A percentile compares a stretch with the other conserved stretches of the same genome.
phyloP scores from a whole-genome alignment of 2,797 vertebrate species.

The Macropodus opercularis region DNA sequence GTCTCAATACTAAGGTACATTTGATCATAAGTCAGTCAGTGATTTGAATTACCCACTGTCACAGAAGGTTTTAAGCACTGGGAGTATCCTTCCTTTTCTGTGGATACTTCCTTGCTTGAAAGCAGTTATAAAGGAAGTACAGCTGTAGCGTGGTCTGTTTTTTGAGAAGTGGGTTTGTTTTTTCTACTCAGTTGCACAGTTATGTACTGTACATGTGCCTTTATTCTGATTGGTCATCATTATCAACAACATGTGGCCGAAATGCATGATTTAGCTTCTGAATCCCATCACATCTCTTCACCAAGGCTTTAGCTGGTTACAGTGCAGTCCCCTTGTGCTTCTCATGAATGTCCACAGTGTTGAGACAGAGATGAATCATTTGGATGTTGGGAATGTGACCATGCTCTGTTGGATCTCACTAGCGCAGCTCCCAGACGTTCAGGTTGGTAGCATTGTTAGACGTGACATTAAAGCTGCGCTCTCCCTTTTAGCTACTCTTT shows the following conservation, averaged over 20 bases:
- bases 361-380: constrained; percentile 34
- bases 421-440: constrained; percentile 26
- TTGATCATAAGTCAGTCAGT: no score
- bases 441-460: constrained; percentile 43
- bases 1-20: not conserved
- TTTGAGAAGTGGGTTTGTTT: not conserved
- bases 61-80: not conserved
- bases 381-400: constrained; percentile 44
- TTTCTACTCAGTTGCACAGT: not conserved
- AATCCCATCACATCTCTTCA: constrained; percentile 5
- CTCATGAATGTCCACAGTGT: constrained; percentile 32
- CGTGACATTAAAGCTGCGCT: constrained; percentile 30
- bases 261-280: not conserved
- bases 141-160: not conserved
- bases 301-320: constrained; percentile 9
- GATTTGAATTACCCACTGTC: not conserved
- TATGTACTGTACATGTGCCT: not conserved
- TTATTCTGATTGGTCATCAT: constrained; percentile 7
- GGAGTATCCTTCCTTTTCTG: constrained; percentile 19
- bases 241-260: constrained; percentile 1
- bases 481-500: constrained; percentile 59
- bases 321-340: constrained; percentile 22
- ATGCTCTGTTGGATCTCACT: constrained; percentile 32
- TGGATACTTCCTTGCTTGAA: constrained; percentile 6
- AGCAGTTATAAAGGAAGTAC: not conserved